A percentile compares a stretch with the other conserved stretches of the same genome.
These are phyloP conservation scores for Eurystomus gularis DNA, from an alignment of 2,113 vertebrate species.

Conservation along the genomic window DNA sequence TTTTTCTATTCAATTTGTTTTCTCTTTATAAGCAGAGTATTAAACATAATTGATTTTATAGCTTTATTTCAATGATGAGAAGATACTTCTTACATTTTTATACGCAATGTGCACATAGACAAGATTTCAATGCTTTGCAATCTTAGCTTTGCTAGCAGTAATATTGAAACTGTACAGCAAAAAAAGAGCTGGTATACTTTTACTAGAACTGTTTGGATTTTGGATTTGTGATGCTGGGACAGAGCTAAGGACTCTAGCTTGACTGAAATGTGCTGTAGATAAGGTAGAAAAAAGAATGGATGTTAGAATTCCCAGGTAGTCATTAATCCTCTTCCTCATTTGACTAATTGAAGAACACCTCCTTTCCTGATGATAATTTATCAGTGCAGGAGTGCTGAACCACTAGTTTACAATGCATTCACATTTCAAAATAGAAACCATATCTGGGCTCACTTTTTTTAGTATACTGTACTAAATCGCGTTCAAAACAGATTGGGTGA, in stretches of 20 bases:
- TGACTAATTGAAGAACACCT: background rate
- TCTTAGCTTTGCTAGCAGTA: background rate
- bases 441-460: background rate
- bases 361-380: background rate
- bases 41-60: background rate
- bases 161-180: background rate
- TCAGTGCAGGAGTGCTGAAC: background rate
- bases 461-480: background rate
- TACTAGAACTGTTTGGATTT: background rate
- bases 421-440: background rate
- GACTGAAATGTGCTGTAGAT: constrained; percentile 9
- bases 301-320: background rate
- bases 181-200: background rate
- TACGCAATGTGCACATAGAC: background rate
- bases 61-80: background rate
- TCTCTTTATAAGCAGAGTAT: background rate
- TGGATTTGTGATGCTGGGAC: background rate
- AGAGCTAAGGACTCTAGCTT: background rate
- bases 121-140: background rate
- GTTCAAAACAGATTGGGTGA: background rate
- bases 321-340: constrained; percentile 7
- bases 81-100: background rate
- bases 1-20: background rate
- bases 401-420: background rate
- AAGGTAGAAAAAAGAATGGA: constrained; percentile 1